Evolutionary conservation across 2,113 vertebrate species (phyloP).

Genomic region (Cinclus cinclus): DNA sequence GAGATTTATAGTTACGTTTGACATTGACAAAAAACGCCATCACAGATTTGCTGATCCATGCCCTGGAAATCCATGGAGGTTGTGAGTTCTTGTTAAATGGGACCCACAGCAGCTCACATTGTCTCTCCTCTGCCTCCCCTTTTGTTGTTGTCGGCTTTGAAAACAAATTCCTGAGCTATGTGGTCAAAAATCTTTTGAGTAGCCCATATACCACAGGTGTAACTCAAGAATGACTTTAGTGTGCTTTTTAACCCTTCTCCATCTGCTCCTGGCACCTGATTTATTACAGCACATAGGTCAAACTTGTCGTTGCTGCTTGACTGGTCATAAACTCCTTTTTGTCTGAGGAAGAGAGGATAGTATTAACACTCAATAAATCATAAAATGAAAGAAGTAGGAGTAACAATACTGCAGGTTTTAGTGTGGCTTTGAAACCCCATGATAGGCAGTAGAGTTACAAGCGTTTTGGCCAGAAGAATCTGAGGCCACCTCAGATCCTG

Average conservation of each 20-base stretch:
- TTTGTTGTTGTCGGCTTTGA: neutral
- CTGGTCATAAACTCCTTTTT: constrained; percentile 17
- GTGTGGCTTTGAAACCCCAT: neutral
- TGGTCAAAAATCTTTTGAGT: neutral
- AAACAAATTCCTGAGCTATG: neutral
- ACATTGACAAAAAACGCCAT: neutral
- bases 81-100: neutral
- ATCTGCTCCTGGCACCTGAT: constrained; percentile 28
- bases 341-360: neutral
- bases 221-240: neutral
- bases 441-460: neutral
- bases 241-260: neutral
- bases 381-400: neutral
- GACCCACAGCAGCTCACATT: neutral
- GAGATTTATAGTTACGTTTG: neutral
- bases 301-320: neutral
- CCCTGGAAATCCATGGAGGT: neutral
- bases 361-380: constrained; percentile 3
- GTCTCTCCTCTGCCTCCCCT: neutral
- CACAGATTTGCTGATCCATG: neutral
- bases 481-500: neutral
- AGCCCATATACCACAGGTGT: neutral
- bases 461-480: neutral
- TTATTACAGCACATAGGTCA: constrained; percentile 8
- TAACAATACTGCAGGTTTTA: neutral